phyloP scores from a whole-genome alignment of 2,888 invertebrate species.

The Polyommatus iphigenia region DNA sequence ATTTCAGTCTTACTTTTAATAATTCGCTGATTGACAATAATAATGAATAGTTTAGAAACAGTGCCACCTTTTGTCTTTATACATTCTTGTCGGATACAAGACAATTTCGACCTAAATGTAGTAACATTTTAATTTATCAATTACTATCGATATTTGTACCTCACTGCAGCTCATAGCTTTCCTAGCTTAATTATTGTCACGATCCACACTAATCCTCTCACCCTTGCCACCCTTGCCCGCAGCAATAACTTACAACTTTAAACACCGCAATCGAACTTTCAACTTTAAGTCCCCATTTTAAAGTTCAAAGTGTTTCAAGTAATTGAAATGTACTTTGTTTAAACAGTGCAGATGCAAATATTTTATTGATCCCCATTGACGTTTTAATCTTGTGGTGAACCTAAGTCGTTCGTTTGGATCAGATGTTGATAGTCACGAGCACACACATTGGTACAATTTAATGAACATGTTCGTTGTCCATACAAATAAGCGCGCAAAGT shows the following conservation, averaged over 20 bases:
- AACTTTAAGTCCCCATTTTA: background rate
- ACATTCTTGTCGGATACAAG: too few species aligned
- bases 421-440: background rate
- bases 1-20: too few species aligned
- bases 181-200: constrained; percentile 26
- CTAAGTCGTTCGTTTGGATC: background rate
- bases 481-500: too few species aligned
- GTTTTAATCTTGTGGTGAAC: constrained; percentile 14
- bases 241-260: constrained; percentile 1
- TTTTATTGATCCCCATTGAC: background rate
- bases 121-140: background rate
- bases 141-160: background rate
- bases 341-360: constrained; percentile 1
- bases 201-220: constrained; percentile 23
- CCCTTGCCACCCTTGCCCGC: constrained; percentile 10
- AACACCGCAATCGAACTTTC: background rate
- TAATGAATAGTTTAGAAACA: too few species aligned
- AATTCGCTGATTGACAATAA: too few species aligned
- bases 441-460: background rate
- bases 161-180: constrained; percentile 7
- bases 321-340: background rate
- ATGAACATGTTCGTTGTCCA: background rate
- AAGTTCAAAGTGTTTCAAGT: background rate
- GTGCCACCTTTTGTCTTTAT: too few species aligned
- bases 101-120: too few species aligned